Percentiles rank a stretch among this genome's conserved stretches.
Evolutionary conservation across 2,113 vertebrate genomes (phyloP).

Genomic region (Eretmochelys imbricata): DNA sequence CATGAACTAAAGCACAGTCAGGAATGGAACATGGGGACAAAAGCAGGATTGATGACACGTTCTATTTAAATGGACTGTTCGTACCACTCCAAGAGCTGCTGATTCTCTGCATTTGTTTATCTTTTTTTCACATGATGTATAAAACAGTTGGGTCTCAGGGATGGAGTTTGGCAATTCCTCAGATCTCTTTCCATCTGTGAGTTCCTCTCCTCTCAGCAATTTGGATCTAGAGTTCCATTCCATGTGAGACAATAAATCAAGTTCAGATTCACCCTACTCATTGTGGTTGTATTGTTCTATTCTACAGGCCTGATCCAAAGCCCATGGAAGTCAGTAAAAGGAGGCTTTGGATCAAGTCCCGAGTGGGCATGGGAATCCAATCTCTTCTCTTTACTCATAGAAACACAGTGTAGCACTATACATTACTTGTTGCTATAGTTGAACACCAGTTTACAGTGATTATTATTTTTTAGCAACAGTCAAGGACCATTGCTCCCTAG

Average conservation of each 20-base stretch:
- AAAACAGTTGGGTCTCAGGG: accelerated
- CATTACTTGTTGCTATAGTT: accelerated
- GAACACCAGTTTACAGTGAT: accelerated
- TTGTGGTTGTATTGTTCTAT: neutral
- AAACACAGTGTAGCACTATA: accelerated
- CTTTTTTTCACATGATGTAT: accelerated
- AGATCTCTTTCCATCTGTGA: too few species aligned
- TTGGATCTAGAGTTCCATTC: neutral
- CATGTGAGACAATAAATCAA: neutral
- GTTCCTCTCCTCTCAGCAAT: neutral
- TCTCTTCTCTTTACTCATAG: neutral
- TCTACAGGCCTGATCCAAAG: neutral
- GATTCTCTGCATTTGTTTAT: accelerated
- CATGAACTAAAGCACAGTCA: neutral
- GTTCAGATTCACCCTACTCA: neutral
- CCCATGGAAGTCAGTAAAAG: neutral
- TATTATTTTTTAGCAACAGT: accelerated
- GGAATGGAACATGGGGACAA: neutral
- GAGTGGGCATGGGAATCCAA: neutral
- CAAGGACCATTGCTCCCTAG: accelerated
- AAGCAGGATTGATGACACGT: accelerated
- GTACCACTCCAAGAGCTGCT: too few species aligned
- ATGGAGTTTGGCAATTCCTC: neutral
- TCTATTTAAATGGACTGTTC: accelerated
- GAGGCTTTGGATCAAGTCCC: neutral